Evolutionary conservation across 53 echinoderm and acorn worm genomes (phyloP), one percentile per base, ranked within the genome.

Genomic region (Crossaster papposus): DNA sequence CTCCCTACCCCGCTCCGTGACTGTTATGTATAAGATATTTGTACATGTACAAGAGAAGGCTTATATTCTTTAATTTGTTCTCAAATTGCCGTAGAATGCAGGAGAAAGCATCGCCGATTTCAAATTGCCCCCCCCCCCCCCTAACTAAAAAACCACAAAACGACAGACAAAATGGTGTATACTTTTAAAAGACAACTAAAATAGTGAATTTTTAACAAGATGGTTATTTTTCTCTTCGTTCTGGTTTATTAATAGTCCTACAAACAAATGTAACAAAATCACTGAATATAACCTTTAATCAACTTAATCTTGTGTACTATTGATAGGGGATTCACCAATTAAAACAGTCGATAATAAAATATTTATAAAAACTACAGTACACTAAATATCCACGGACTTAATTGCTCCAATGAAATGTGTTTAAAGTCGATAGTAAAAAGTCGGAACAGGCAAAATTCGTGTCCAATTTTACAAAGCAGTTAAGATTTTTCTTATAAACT

Each of bases 341-440:
- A 84, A 84, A 84, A 84, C 52, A 30, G 72, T 84, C 72, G 30
- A 72, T 84, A 84, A 84, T 84, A 84, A 84, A 84, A 84, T 84
- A 84, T 84, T 84, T 84, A 84, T 84, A 84, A 84, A 83, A 84
- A 84, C 84, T 84, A 84, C 84, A 84, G 84, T 72, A 84, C 84
- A 53, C 20, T 82, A 20, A 50, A 81, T 81, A 62, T 81, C 30
- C 14, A 62, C 26, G 33, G 81, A 35, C 14, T 30, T 31, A 9
- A 62, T 14, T n/a, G n/a, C 63, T 33, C 38, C 8, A 13, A 53
- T 81, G 51, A 55, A 31, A 30, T 31, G 52, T 31, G 51, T 55
- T 20, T 18, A 55, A 28, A 17, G 62, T 32, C 34, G 20, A 14
- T 54, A 79, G 17, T 44, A 20, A 58, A 20, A 58, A 58, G 2